Conservation (phyloP, 1,140 invertebrate genomes). For the Antheraea mylitta region DNA sequence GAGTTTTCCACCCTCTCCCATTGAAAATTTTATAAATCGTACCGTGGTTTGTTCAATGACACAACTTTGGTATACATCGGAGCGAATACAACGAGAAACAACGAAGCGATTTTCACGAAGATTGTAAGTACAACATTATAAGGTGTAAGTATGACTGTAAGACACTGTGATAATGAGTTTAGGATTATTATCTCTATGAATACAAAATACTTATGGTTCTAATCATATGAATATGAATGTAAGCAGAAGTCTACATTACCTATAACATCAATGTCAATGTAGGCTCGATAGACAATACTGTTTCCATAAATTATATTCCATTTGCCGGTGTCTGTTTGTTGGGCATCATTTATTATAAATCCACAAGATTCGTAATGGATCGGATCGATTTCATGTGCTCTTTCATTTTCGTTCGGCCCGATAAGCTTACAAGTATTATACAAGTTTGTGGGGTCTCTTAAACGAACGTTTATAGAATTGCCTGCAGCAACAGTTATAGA, state of each 20-base stretch:
- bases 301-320: slow-evolving; percentile 54
- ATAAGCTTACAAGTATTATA: slow-evolving; percentile 45
- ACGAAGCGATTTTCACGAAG: too few relatives aligned
- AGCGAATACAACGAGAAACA: too few relatives aligned
- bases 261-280: slow-evolving; percentile 38
- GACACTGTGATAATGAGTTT: too few relatives aligned
- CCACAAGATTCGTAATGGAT: slow-evolving; percentile 34
- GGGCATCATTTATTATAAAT: slow-evolving; percentile 37
- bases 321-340: slow-evolving; percentile 30
- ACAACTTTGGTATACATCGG: too few relatives aligned
- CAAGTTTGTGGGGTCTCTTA: slow-evolving; percentile 36
- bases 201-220: too few relatives aligned
- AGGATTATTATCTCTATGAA: too few relatives aligned
- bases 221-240: neutral
- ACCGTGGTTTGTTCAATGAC: too few relatives aligned
- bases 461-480: slow-evolving; percentile 45
- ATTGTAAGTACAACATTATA: too few relatives aligned
- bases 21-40: too few relatives aligned
- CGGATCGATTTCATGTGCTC: slow-evolving; percentile 20
- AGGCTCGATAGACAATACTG: slow-evolving; percentile 41
- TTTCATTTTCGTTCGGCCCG: slow-evolving; percentile 33
- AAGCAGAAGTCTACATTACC: slow-evolving; percentile 37
- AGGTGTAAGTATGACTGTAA: too few relatives aligned
- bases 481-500: slow-evolving; percentile 43
- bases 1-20: too few relatives aligned